Evolutionary conservation across 37 sponge, comb jelly and placozoan species (phyloP).

Genomic region (Aplysina aerophoba): DNA sequence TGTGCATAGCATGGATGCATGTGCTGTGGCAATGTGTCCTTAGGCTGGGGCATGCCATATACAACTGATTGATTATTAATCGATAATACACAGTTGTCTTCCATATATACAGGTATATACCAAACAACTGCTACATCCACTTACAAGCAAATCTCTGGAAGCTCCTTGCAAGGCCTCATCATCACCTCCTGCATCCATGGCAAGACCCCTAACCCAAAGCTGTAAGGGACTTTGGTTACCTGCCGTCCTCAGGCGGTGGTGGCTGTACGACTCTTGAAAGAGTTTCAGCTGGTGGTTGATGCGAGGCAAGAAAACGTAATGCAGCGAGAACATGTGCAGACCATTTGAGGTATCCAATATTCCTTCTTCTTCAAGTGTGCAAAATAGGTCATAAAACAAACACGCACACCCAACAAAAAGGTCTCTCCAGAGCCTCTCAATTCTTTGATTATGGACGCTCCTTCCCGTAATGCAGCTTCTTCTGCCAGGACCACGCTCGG

Average conservation of each 20-base stretch:
- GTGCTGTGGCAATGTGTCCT: too few relatives aligned
- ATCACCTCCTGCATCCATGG: background rate
- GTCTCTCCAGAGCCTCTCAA: slow-evolving; percentile 67
- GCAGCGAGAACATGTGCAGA: slow-evolving; percentile 41
- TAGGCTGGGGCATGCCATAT: too few relatives aligned
- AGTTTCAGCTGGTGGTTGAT: slow-evolving; percentile 30
- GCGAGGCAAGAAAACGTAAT: slow-evolving; percentile 43
- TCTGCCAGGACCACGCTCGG: slow-evolving; percentile 50
- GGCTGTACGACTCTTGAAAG: slow-evolving; percentile 41
- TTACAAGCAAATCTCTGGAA: slow-evolving; percentile 18
- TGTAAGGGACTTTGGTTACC: slow-evolving; percentile 47
- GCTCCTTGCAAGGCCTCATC: slow-evolving; percentile 24
- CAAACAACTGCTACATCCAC: too few relatives aligned
- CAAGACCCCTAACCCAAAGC: slow-evolving; percentile 48
- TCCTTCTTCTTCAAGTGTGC: slow-evolving; percentile 11
- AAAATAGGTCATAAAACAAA: slow-evolving; percentile 43
- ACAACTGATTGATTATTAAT: too few relatives aligned
- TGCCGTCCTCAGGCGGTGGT: slow-evolving; percentile 48
- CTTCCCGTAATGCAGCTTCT: slow-evolving; percentile 52
- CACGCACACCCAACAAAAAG: slow-evolving; percentile 43
- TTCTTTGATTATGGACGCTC: slow-evolving; percentile 70
- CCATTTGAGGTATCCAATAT: slow-evolving; percentile 25
- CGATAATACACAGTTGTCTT: too few relatives aligned
- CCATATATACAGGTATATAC: too few relatives aligned
- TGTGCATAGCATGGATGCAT: background rate